Percentiles rank a stretch among this genome's conserved stretches.
These are phyloP conservation scores for Crepidodera aurea DNA, from an alignment of 2,888 invertebrate genomes.

Conservation along the genomic window DNA sequence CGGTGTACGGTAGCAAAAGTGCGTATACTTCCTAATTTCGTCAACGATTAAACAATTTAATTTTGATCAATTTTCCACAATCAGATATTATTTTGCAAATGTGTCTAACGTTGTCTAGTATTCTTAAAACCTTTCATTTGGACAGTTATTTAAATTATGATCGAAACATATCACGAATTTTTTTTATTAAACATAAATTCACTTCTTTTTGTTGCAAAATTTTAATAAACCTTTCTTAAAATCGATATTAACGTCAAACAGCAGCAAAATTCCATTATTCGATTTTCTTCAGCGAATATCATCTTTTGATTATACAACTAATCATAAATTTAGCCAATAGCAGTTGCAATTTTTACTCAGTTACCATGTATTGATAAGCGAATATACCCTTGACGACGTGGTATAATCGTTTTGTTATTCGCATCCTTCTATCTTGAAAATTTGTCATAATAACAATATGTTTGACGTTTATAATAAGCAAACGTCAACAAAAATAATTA, in stretches of 20 bases:
- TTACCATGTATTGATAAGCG: too few relatives aligned
- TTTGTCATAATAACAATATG: too few relatives aligned
- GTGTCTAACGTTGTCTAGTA: conserved; percentile 19
- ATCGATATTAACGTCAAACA: not conserved
- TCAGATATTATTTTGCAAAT: conserved; percentile 13
- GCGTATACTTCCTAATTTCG: conserved; percentile 20
- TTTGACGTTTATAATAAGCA: too few relatives aligned
- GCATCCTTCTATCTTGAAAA: too few relatives aligned
- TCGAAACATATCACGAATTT: conserved; percentile 5
- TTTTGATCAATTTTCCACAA: conserved; percentile 20
- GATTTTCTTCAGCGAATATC: too few relatives aligned
- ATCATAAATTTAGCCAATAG: too few relatives aligned
- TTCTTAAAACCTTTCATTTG: not conserved
- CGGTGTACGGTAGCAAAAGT: conserved; percentile 20
- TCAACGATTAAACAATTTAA: conserved; percentile 14
- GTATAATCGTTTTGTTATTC: too few relatives aligned
- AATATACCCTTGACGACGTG: too few relatives aligned
- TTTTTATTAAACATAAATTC: not conserved
- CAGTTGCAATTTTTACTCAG: too few relatives aligned
- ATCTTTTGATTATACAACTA: too few relatives aligned
- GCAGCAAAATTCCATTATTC: not conserved
- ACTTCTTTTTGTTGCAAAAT: not conserved
- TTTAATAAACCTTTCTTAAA: not conserved
- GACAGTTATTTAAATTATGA: not conserved
- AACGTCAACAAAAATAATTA: too few relatives aligned